These are phyloP conservation scores for Orycteropus afer DNA, from an alignment of 2,113 vertebrate species.

Conservation along the genomic window DNA sequence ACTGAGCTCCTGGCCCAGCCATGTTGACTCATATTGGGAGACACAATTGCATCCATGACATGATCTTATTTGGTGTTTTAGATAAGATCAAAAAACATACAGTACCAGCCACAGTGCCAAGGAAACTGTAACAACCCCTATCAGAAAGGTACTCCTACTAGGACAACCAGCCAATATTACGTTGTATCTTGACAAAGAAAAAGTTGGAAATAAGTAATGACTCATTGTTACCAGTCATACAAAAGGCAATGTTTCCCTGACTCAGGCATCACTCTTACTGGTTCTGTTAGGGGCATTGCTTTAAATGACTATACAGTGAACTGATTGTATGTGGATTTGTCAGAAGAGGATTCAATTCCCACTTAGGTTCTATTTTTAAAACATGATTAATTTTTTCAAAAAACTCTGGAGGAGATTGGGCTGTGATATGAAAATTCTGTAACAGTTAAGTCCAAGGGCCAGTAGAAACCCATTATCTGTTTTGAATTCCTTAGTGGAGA, in stretches of 20 bases:
- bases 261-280: background rate
- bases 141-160: background rate
- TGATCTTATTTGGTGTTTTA: slow-evolving; percentile 22
- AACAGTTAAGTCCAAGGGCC: background rate
- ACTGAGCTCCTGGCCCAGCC: background rate
- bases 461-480: background rate
- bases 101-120: background rate
- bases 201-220: slow-evolving; percentile 35
- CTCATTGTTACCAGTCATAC: slow-evolving; percentile 11
- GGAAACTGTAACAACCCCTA: background rate
- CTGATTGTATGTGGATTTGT: slow-evolving; percentile 27
- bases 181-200: slow-evolving; percentile 31
- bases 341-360: slow-evolving; percentile 23
- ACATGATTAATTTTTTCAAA: background rate
- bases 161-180: background rate
- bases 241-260: slow-evolving; percentile 15
- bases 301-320: slow-evolving; percentile 1
- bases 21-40: background rate
- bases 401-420: slow-evolving; percentile 7
- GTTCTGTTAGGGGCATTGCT: slow-evolving; percentile 20
- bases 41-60: background rate
- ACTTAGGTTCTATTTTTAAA: slow-evolving; percentile 22
- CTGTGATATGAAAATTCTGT: slow-evolving; percentile 52
- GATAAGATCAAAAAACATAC: slow-evolving; percentile 13
- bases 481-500: slow-evolving; percentile 43